Conservation (phyloP, 2,888 invertebrate species). For the Noctua comes region DNA sequence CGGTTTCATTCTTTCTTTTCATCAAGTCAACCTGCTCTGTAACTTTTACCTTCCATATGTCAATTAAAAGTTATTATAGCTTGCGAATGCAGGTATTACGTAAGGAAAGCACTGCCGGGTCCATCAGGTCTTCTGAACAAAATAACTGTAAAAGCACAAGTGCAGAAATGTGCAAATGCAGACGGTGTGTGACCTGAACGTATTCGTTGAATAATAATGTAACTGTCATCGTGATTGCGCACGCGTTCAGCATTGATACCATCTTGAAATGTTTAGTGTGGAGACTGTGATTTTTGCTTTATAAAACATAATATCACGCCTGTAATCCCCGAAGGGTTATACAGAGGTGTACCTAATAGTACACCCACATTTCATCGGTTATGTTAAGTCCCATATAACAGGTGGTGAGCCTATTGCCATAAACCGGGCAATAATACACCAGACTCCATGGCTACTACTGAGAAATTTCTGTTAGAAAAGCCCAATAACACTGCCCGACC, state of each 20-base stretch:
- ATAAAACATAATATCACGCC: neutral
- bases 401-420: neutral
- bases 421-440: neutral
- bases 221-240: constrained; percentile 28
- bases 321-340: neutral
- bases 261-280: constrained; percentile 21
- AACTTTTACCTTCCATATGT: constrained; percentile 19
- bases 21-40: constrained; percentile 11
- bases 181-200: constrained; percentile 37
- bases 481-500: too few species aligned
- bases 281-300: neutral
- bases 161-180: constrained; percentile 38
- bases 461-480: neutral
- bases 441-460: neutral
- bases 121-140: constrained; percentile 8
- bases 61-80: constrained; percentile 28
- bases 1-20: constrained; percentile 1
- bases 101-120: constrained; percentile 19
- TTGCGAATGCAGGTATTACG: constrained; percentile 14
- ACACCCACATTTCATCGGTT: neutral
- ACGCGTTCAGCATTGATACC: constrained; percentile 20
- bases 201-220: constrained; percentile 48
- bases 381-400: neutral
- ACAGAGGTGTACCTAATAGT: neutral
- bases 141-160: constrained; percentile 34